Conservation (phyloP, 2,888 invertebrate genomes). For the Elysia crispata region DNA sequence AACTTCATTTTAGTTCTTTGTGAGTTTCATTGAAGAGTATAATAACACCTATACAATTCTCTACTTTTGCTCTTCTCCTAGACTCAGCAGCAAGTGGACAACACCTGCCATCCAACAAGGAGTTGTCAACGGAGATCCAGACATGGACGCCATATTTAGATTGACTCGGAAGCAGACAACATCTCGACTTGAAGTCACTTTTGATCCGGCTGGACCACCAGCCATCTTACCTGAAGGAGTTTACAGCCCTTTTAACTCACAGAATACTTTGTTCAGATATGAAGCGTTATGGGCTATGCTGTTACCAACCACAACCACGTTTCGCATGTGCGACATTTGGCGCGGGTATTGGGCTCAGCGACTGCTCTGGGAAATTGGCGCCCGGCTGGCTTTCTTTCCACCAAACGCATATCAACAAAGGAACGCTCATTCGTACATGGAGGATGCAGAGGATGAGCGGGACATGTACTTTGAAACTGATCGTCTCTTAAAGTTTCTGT, state of each 20-base stretch:
- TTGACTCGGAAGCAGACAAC: constrained; percentile 57
- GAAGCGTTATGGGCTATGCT: constrained; percentile 65
- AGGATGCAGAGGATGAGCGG: constrained; percentile 60
- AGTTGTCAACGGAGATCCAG: constrained; percentile 67
- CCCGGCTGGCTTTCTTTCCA: constrained; percentile 58
- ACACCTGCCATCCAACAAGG: constrained; percentile 63
- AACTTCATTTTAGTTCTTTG: too few species aligned
- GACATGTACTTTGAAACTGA: constrained; percentile 56
- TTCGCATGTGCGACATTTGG: constrained; percentile 66
- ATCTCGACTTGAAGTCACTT: constrained; percentile 54
- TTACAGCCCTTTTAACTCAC: constrained; percentile 65
- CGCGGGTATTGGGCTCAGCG: constrained; percentile 66
- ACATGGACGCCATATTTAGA: constrained; percentile 68
- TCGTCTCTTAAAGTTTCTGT: constrained; percentile 53
- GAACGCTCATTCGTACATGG: constrained; percentile 57
- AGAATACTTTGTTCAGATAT: constrained; percentile 65
- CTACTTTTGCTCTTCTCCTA: too few species aligned
- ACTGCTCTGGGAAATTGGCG: constrained; percentile 61
- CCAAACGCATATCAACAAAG: constrained; percentile 58
- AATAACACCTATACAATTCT: too few species aligned
- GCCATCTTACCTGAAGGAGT: constrained; percentile 59
- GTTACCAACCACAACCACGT: constrained; percentile 60
- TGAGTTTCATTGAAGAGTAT: too few species aligned
- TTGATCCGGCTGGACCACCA: constrained; percentile 61
- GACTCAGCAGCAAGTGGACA: constrained; percentile 30